Conservation (phyloP, 2,113 vertebrate genomes). For the Scomber japonicus region DNA sequence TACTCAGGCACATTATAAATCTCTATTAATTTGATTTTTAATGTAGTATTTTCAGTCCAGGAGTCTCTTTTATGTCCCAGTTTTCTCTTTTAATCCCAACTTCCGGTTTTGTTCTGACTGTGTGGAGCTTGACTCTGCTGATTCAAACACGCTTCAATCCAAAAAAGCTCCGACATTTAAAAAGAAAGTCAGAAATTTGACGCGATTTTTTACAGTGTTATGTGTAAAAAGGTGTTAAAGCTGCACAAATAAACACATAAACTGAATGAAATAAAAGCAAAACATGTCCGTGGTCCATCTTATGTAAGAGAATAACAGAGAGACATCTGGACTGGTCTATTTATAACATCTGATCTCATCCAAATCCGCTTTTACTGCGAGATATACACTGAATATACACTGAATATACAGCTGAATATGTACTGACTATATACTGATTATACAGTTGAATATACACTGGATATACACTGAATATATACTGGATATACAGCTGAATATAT, state of each 20-base stretch:
- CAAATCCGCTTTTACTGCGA: conserved; percentile 43
- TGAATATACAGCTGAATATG: too few species aligned
- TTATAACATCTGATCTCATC: conserved; percentile 60
- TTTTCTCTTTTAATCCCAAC: conserved; percentile 39
- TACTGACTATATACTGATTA: too few species aligned
- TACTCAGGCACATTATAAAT: too few species aligned
- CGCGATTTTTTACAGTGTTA: neutral
- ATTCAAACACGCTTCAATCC: neutral
- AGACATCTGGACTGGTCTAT: conserved; percentile 68
- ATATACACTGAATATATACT: too few species aligned
- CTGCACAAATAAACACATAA: neutral
- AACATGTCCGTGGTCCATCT: neutral
- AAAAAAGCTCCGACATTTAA: neutral
- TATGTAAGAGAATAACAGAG: conserved; percentile 36
- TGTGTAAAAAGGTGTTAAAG: neutral
- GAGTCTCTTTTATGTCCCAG: neutral
- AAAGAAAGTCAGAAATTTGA: neutral
- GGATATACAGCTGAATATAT: too few species aligned
- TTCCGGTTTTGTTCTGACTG: neutral
- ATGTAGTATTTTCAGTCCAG: too few species aligned
- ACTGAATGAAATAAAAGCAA: neutral
- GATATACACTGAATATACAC: neutral
- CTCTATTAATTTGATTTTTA: too few species aligned
- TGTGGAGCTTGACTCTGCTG: neutral
- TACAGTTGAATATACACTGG: too few species aligned